Conservation (phyloP, 2,888 invertebrate genomes). For the Drosophila melanosoma region DNA sequence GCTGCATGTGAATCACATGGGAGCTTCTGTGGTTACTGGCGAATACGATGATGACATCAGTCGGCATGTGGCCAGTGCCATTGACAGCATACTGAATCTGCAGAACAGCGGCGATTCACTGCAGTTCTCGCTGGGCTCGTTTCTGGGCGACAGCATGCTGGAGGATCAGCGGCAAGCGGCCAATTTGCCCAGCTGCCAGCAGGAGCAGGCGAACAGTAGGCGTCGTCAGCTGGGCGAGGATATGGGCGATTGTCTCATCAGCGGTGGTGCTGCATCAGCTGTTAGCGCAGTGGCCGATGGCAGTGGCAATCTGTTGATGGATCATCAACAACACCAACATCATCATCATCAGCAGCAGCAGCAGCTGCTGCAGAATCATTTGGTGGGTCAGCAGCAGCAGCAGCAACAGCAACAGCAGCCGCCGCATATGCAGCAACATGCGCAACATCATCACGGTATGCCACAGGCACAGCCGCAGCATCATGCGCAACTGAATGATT, state of each 20-base stretch:
- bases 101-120: slow-evolving; percentile 86
- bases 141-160: slow-evolving; percentile 83
- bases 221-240: slow-evolving; percentile 82
- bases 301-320: slow-evolving; percentile 70
- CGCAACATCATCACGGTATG: slow-evolving; percentile 60
- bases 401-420: slow-evolving; percentile 55
- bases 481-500: slow-evolving; percentile 83
- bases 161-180: slow-evolving; percentile 80
- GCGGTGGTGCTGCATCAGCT: slow-evolving; percentile 64
- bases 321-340: slow-evolving; percentile 66
- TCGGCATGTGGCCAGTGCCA: slow-evolving; percentile 92
- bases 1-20: slow-evolving; percentile 70
- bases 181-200: slow-evolving; percentile 68
- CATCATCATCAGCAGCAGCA: slow-evolving; percentile 60
- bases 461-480: slow-evolving; percentile 59
- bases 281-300: slow-evolving; percentile 72
- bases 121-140: slow-evolving; percentile 84
- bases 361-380: slow-evolving; percentile 59
- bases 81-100: slow-evolving; percentile 91
- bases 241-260: slow-evolving; percentile 84
- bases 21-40: slow-evolving; percentile 60
- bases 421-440: slow-evolving; percentile 64
- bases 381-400: slow-evolving; percentile 44
- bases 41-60: slow-evolving; percentile 89
- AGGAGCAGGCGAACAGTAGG: slow-evolving; percentile 61